Evolutionary conservation across 1,140 invertebrate genomes (phyloP), one percentile per base, ranked within the genome.

Genomic region (Andrena cerasifolii): DNA sequence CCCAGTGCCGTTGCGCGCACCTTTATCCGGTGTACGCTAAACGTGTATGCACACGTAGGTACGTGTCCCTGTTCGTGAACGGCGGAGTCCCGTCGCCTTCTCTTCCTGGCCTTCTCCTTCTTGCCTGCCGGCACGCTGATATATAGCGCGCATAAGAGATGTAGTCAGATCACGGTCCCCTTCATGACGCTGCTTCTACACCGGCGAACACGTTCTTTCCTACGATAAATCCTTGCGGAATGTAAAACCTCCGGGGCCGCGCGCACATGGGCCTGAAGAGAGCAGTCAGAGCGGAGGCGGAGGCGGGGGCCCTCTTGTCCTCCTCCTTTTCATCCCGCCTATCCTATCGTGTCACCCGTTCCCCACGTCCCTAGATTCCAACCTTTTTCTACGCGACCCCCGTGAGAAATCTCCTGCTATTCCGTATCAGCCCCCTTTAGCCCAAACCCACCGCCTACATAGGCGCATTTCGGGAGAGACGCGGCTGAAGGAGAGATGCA

Each of bases 181-280:
- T 89, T 87, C 86, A 88, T 90, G 89, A 90, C 82, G 86, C 84
- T 89, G 87, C 88, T 88, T 75, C 85, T 88, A 87, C 86, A 86
- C 82, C 68, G 82, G 82, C 76, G 75, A 89, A 90, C 88, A 90
- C 79, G 87, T 87, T 89, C 86, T 89, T 88, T 86, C 85, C 87
- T 89, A 90, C 85, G 88, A 91, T 91, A 90, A 90, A 89, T 90
- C 80, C 86, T 86, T 61, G 86, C 78, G 85, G 85, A 89, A 88
- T 88, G 82, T 88, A 87, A 89, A 89, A 88, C 78, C 87, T 83
- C 56, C 77, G 51, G 54, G 66, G 68, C 61, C 56, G 74, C 63
- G 73, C 49, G 75, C 53, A 47, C 83, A 54, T 33, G 62, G 63
- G 21, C 66, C 53, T 21, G 53, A 43, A 45, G 54, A 54, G 45